Evolutionary conservation across 2,113 vertebrate species (phyloP).

Genomic region (Crocuta crocuta): DNA sequence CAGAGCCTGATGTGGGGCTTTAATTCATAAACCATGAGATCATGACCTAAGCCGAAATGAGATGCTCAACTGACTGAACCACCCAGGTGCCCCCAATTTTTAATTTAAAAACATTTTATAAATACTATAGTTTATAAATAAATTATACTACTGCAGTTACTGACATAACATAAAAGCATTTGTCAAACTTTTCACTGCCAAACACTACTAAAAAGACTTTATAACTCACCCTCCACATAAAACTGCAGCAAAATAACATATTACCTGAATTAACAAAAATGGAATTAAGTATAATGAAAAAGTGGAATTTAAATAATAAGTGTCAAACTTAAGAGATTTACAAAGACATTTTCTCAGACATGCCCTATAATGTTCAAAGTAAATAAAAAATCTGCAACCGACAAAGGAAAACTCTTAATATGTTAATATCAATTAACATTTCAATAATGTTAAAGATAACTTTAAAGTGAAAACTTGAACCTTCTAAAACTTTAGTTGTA

Average conservation of each 20-base stretch:
- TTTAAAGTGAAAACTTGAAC: constrained; percentile 37
- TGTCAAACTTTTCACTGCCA: not conserved
- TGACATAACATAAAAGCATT: constrained; percentile 30
- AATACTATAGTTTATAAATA: constrained; percentile 24
- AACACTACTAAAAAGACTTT: constrained; percentile 40
- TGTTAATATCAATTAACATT: not conserved
- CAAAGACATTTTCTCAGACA: constrained; percentile 25
- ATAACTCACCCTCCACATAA: not conserved
- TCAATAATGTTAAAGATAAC: not conserved
- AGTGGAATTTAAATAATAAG: constrained; percentile 16
- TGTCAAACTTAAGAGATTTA: not conserved
- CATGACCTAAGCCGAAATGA: too few relatives aligned
- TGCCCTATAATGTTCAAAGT: not conserved
- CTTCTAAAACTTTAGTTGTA: not conserved
- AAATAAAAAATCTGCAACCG: constrained; percentile 34
- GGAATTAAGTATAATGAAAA: not conserved
- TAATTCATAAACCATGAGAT: too few relatives aligned
- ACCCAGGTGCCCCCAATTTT: not conserved
- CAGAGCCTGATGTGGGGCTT: too few relatives aligned
- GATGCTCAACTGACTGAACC: too few relatives aligned
- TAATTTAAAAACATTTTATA: not conserved
- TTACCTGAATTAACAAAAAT: constrained; percentile 39
- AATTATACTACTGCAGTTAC: constrained; percentile 20
- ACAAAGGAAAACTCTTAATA: constrained; percentile 24
- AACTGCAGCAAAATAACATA: constrained; percentile 5